Evolutionary conservation across 2,113 vertebrate species (phyloP), one percentile per base, ranked within the genome.

Genomic region (Oostethus manadensis): DNA sequence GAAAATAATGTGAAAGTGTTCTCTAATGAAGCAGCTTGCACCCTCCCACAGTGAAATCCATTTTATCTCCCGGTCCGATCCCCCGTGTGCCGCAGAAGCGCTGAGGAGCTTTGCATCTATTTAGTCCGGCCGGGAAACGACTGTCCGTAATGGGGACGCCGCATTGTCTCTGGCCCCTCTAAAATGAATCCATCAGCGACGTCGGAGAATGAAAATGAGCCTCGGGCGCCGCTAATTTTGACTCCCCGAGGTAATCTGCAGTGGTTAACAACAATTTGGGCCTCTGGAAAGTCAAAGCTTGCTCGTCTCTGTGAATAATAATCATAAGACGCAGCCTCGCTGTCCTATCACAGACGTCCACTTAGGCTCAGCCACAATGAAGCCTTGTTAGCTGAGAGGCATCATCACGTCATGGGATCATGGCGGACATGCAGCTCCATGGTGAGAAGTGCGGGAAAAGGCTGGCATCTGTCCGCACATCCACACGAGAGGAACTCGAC

Each of bases 111-210:
- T 69, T 68, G 68, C 38, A 45, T 66, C 65, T 72, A 63, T 76
- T 56, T 63, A 26, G 72, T 51, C 3, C 6, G 63, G 67, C 44
- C 33, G 42, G 51, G 62, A 70, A 63, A 81, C 62, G 73, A 78
- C 72, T 66, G 63, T 64, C 56, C 53, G 2, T 76, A 74, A 80
- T 74, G 48, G 61, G 11, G 45, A 15, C 51, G 43, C n/a, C 1
- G 57, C 53, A 64, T 76, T 76, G 77, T 76, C 59, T 47, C 43
- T 6, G 23, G 29, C 47, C 59, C 49, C 23, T 63, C 58, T 80
- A 61, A 77, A 79, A 72, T 82, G 65, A 80, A 74, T 78, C 74
- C 70, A 76, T 85, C 71, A 78, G 67, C 70, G 69, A 67, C 62
- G 67, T 56, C 51, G 60, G 67, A 60, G 65, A 71, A 70, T 2